A percentile compares a stretch with the other conserved stretches of the same genome.
phyloP scores from a whole-genome alignment of 1,140 invertebrate species.

The Cheumatopsyche charites region DNA sequence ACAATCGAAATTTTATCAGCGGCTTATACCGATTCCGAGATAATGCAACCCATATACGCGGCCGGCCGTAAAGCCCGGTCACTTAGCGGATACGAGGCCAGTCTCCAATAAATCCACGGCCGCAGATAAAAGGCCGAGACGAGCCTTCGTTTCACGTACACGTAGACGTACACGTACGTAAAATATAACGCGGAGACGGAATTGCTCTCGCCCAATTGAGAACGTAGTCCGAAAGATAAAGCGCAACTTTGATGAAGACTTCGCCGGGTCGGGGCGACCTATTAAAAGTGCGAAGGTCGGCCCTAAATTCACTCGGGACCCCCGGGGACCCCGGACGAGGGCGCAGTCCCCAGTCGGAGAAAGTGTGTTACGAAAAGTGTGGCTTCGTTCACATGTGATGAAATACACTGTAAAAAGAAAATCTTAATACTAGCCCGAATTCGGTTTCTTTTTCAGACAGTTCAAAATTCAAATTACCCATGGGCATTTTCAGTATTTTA shows the following conservation, averaged over 20 bases:
- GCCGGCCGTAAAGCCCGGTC: conserved; percentile 9
- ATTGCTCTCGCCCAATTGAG: conserved; percentile 20
- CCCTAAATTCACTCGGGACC: conserved; percentile 19
- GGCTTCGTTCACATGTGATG: too few relatives aligned
- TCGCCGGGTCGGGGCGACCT: conserved; percentile 12
- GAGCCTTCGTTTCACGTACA: background rate
- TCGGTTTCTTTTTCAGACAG: too few relatives aligned
- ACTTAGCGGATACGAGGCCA: conserved; percentile 23
- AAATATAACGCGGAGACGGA: background rate
- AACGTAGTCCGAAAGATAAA: conserved; percentile 24
- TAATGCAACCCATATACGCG: background rate
- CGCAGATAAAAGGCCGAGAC: conserved; percentile 5
- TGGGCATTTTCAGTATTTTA: too few relatives aligned
- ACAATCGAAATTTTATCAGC: too few relatives aligned
- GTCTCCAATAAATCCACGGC: conserved; percentile 11
- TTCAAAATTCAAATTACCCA: too few relatives aligned
- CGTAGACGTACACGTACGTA: too few relatives aligned
- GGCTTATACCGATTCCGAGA: background rate
- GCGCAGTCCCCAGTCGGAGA: too few relatives aligned
- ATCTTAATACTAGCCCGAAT: too few relatives aligned
- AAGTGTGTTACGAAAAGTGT: too few relatives aligned
- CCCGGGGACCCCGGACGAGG: background rate
- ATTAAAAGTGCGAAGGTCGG: conserved; percentile 27
- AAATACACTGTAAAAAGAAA: too few relatives aligned
- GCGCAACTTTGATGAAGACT: conserved; percentile 30